Evolutionary conservation across 2,113 vertebrate genomes (phyloP), one percentile per base, ranked within the genome.

Genomic region (Hemiprocne comata): DNA sequence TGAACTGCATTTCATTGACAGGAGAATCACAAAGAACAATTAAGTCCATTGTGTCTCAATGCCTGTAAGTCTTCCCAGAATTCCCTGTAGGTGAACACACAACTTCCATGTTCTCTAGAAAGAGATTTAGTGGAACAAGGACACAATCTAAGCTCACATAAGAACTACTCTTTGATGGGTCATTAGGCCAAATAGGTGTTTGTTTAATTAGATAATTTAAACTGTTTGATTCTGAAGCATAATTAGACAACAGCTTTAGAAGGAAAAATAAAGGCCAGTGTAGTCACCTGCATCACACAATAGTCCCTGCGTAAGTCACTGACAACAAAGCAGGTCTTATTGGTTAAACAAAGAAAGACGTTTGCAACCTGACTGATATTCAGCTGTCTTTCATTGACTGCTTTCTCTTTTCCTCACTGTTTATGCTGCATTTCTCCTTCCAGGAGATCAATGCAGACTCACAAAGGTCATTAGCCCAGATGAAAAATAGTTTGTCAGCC

Each of bases 401-500:
- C 74, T 89, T 90, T 92, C 67, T 92, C 67, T 87, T 85, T 85
- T 92, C 18, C 80, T 87, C 33, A 11, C 53, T 55, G 48, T 8
- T 8, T 21, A 77, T 29, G 53, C 38, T 80, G 55, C 55, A 82
- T 85, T 92, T 94, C 33, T 86, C 12, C 51, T 92, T 94, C 42
- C 4, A 5, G 48, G 12, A 81, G 42, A 95, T 89, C 91, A 94
- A 72, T 95, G 65, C 72, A 85, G 51, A 72, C 60, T 81, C 65
- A 71, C 76, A 69, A 21, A 81, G 93, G 55, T 86, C 73, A 75
- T 94, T 94, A 92, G 20, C 38, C 36, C 57, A 85, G 76, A 87
- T 81, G 83, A 96, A 93, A 92, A 95, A 86, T 84, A 78, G 66
- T 84, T 92, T 94, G 91, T 88, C 91, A 92, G 64, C 53, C 26